Evolutionary conservation across 2,888 invertebrate genomes (phyloP), one percentile per base, ranked within the genome.

Genomic region (Parnassius mnemosyne): DNA sequence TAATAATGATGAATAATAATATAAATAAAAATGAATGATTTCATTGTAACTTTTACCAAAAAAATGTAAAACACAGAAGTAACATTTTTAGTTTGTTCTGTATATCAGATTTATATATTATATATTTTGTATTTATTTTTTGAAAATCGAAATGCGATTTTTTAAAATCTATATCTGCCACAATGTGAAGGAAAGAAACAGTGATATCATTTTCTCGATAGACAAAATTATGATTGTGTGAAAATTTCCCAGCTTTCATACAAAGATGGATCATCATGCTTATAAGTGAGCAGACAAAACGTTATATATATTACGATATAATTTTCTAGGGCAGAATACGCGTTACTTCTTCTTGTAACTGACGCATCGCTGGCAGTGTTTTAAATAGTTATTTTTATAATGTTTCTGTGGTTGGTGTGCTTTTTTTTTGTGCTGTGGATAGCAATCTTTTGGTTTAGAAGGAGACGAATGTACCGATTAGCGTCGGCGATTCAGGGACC

Each of bases 381-480:
- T 43, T 43, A 10, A 3, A 44, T 10, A 44, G 44, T 11, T 44
- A 44, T 42, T 7, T 54, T 16, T 9, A 42, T 12, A 3, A 60
- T 63, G 63, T 56, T 63, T 43, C 12, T 63, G 42, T 60, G 16
- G 57, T 46, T 60, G 25, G 9, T 64, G 53, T 49, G 53, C 13
- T 16, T 53, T 11, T 25, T 44, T 56, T 7, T 63, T 3, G 51
- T 55, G 65, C 58, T 74, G 57, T 82, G 85, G 83, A 65, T 67
- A 2, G 66, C 71, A 44, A 64, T 73, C 61, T 85, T 79, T 63
- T 76, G 80, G 70, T 81, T 75, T 53, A 75, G 70, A 49, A 78
- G 86, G 61, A 76, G 85, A 65, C 72, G 78, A 49, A 76, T 89
- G 79, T 81, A 83, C 60, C 71, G 77, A 64, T 63, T 89, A 47